Evolutionary conservation across 2,888 invertebrate species (phyloP), one percentile per base, ranked within the genome.

Genomic region (Leptinotarsa rubiginosa): DNA sequence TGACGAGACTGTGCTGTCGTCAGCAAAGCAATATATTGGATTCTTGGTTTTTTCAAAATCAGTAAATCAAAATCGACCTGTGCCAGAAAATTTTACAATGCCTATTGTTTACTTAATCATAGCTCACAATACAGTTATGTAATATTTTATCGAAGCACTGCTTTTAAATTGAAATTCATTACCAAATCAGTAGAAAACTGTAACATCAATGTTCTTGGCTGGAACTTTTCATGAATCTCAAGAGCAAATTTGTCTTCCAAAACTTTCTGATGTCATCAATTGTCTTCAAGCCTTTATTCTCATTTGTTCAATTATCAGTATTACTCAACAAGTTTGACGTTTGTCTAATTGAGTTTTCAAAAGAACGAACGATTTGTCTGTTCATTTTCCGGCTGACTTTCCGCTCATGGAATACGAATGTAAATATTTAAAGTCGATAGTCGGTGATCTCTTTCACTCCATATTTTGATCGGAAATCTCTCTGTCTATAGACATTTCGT

Each of bases 401-500:
- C 82, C 83, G 84, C 82, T 83, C 83, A 84, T 83, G 84, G 85
- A 86, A 80, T 85, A 85, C 84, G 84, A 85, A 83, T 83, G 86
- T 85, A 86, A 87, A 87, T 87, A 87, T 87, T 87, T 86, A 86
- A 87, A 86, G 86, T 86, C 85, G 85, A 86, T 86, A 76, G 85
- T 85, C 85, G 80, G 83, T 85, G 86, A 86, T 86, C 86, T 85
- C 83, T 83, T 84, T 82, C 83, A 83, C 84, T 84, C 84, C 84
- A 85, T 85, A 85, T 86, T 86, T 86, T 86, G 85, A 86, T 86
- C 86, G 85, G 85, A 84, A 87, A 87, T 87, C 87, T 87, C 86
- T 87, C 85, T 87, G 87, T 87, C 87, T 87, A 87, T 87, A 87
- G 87, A 87, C 87, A 85, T 86, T 86, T 84, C 84, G 83, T 83